Evolutionary conservation across 2,888 invertebrate genomes (phyloP).

Genomic region (Rhorus exstirpatorius): DNA sequence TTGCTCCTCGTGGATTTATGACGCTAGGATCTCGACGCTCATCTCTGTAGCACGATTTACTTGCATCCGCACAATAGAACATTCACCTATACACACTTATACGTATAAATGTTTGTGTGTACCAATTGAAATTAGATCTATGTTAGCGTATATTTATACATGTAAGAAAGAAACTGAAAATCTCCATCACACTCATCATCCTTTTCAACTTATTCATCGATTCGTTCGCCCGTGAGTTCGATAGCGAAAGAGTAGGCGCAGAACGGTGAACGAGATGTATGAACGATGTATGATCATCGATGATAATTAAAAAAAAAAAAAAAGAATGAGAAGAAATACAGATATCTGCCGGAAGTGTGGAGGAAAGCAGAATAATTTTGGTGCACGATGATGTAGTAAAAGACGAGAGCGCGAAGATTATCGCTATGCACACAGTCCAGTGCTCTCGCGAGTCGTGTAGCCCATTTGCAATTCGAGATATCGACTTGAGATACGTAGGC

Average conservation of each 20-base stretch:
- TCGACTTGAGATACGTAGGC: constrained; percentile 54
- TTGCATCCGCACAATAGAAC: constrained; percentile 51
- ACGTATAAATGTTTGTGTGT: not conserved
- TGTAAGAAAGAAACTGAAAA: constrained; percentile 22
- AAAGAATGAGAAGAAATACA: not conserved
- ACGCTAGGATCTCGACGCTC: constrained; percentile 55
- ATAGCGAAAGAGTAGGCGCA: constrained; percentile 40
- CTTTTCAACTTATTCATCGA: constrained; percentile 66
- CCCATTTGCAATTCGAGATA: constrained; percentile 68
- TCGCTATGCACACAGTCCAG: constrained; percentile 51
- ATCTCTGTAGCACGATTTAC: constrained; percentile 53
- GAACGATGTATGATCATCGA: constrained; percentile 57
- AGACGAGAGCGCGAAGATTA: constrained; percentile 54
- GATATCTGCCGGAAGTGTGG: not conserved
- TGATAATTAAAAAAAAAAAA: constrained; percentile 37
- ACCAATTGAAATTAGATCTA: constrained; percentile 1
- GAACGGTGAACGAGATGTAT: constrained; percentile 29
- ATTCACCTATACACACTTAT: constrained; percentile 20
- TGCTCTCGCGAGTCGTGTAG: constrained; percentile 53
- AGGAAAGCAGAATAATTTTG: constrained; percentile 35
- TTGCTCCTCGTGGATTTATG: constrained; percentile 61
- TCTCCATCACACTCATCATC: constrained; percentile 45
- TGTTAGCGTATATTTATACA: no score
- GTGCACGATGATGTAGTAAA: constrained; percentile 43
- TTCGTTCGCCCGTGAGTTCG: constrained; percentile 48